A percentile compares a stretch with the other conserved stretches of the same genome.
phyloP scores from a whole-genome alignment of 2,113 vertebrate species.

The Gnathonemus longibarbis region DNA sequence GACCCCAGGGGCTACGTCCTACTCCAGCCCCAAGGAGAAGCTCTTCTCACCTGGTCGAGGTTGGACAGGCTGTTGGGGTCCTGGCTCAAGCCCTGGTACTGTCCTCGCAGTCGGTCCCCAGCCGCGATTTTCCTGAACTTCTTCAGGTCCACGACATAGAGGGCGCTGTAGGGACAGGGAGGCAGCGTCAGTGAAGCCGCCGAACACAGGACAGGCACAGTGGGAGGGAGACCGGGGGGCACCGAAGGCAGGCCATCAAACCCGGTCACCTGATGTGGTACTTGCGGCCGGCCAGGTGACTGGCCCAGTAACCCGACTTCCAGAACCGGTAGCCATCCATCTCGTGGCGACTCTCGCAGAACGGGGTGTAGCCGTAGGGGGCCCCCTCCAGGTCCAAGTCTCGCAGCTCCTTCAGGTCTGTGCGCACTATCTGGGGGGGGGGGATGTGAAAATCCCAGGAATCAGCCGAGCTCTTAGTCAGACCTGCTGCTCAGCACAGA shows the following conservation, averaged over 20 bases:
- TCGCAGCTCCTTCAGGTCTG: constrained; percentile 87
- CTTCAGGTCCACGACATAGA: constrained; percentile 95
- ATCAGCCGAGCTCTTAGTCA: background rate
- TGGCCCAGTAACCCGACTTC: constrained; percentile 97
- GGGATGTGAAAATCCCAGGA: background rate
- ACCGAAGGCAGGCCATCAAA: background rate
- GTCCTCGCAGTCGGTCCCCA: constrained; percentile 89
- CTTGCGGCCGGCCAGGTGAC: constrained; percentile 87
- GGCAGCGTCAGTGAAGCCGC: background rate
- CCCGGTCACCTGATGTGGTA: constrained; percentile 89
- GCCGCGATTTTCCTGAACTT: constrained; percentile 97
- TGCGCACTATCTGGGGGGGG: constrained; percentile 78
- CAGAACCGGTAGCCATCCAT: constrained; percentile 99
- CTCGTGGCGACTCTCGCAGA: constrained; percentile 90
- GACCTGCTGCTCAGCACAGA: background rate
- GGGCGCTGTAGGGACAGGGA: constrained; percentile 60
- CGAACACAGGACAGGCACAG: background rate
- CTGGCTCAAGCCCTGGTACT: constrained; percentile 95
- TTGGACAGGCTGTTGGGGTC: constrained; percentile 98
- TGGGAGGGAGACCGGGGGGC: background rate
- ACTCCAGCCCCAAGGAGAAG: background rate
- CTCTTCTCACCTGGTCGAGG: constrained; percentile 86
- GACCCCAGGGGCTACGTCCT: too few species aligned
- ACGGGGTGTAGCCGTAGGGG: constrained; percentile 93
- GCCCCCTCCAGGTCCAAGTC: constrained; percentile 91